A percentile compares a stretch with the other conserved stretches of the same genome.
Conservation (phyloP, 2,113 vertebrate species). For the Labeo rohita region DNA sequence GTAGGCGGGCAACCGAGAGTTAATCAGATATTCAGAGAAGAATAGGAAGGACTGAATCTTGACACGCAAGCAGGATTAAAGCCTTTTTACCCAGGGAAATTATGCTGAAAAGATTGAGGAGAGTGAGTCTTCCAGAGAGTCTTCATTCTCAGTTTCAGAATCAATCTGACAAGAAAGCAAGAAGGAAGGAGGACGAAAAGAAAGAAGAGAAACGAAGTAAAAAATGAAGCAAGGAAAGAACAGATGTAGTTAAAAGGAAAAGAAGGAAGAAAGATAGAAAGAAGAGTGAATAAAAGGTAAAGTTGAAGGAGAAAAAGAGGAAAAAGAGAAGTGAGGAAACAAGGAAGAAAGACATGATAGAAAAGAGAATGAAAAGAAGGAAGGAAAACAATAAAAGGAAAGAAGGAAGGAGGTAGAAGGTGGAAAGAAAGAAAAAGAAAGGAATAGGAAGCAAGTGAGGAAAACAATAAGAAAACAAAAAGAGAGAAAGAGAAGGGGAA, state of each 20-base stretch:
- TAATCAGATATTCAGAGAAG: constrained; percentile 5
- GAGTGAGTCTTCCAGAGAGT: background rate
- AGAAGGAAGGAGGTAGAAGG: background rate
- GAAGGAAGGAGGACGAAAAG: background rate
- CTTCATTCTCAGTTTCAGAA: background rate
- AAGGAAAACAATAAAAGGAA: background rate
- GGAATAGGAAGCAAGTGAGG: background rate
- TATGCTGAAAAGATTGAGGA: background rate
- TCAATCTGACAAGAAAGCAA: constrained; percentile 2
- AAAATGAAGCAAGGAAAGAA: background rate
- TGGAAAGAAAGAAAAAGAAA: background rate
- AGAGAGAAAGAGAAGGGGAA: background rate
- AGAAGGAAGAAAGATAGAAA: background rate
- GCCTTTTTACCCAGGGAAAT: background rate
- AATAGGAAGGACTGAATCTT: background rate
- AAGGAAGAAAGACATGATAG: background rate
- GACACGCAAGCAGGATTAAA: background rate
- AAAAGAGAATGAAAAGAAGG: background rate
- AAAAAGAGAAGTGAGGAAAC: background rate
- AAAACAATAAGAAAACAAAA: background rate
- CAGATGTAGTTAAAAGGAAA: background rate
- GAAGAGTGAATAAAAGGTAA: background rate
- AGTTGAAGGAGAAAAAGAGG: background rate
- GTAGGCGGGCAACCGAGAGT: constrained; percentile 31
- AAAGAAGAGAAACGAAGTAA: background rate